Conservation (phyloP, 2,888 invertebrate genomes). For the Pandemis corylana region DNA sequence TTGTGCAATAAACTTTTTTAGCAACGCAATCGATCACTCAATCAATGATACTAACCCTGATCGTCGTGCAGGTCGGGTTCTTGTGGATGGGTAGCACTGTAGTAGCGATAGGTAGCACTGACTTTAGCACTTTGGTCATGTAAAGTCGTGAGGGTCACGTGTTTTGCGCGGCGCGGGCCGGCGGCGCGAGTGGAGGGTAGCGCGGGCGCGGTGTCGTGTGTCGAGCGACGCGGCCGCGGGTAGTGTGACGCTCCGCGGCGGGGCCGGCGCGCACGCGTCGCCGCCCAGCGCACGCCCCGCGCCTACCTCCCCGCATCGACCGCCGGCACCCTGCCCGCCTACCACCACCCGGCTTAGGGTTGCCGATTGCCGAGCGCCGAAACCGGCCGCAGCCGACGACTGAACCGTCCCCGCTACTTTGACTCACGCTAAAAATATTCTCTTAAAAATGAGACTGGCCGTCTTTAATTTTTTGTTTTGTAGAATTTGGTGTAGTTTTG, state of each 20-base stretch:
- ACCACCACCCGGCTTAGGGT: slow-evolving; percentile 59
- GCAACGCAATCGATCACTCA: slow-evolving; percentile 53
- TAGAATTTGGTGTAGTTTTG: neutral
- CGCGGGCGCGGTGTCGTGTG: slow-evolving; percentile 76
- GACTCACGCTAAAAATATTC: neutral
- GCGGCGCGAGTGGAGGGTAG: slow-evolving; percentile 74
- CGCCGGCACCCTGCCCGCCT: slow-evolving; percentile 75
- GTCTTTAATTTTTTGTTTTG: neutral
- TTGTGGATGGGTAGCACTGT: slow-evolving; percentile 80
- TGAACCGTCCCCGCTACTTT: neutral
- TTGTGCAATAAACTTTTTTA: slow-evolving; percentile 78
- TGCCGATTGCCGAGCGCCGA: slow-evolving; percentile 31
- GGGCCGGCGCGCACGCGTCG: slow-evolving; percentile 49
- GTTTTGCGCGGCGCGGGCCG: slow-evolving; percentile 76
- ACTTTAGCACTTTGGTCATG: slow-evolving; percentile 82
- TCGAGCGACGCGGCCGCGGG: slow-evolving; percentile 58
- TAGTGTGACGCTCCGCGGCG: slow-evolving; percentile 48
- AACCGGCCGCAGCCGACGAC: neutral
- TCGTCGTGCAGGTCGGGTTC: slow-evolving; percentile 77
- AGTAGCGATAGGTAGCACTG: slow-evolving; percentile 82
- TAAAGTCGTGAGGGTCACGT: slow-evolving; percentile 74
- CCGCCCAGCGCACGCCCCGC: slow-evolving; percentile 60
- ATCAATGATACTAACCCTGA: slow-evolving; percentile 79
- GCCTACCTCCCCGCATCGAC: slow-evolving; percentile 63
- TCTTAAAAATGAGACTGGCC: too few species aligned